Evolutionary conservation across 1,140 invertebrate species (phyloP).

Genomic region (Dendroctonus ponderosae): DNA sequence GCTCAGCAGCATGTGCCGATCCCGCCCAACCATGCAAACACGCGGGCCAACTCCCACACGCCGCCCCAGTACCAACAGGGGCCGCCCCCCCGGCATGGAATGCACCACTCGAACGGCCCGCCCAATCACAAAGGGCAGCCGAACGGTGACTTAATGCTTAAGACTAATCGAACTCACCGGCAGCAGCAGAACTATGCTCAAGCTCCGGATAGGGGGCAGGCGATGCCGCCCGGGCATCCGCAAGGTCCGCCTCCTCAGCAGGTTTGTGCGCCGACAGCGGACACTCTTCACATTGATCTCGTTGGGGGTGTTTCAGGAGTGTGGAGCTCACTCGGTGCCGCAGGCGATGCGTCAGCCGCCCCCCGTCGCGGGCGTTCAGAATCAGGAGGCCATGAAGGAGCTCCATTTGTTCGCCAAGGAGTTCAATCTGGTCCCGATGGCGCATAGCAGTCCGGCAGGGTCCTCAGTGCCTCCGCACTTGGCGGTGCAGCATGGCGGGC

Average conservation of each 20-base stretch:
- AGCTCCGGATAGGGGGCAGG: constrained; percentile 33
- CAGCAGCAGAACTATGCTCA: constrained; percentile 18
- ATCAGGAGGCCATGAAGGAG: constrained; percentile 47
- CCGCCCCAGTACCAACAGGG: constrained; percentile 45
- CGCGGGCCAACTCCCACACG: constrained; percentile 41
- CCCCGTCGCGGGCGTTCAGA: constrained; percentile 47
- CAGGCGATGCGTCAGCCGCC: constrained; percentile 40
- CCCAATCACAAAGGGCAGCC: constrained; percentile 38
- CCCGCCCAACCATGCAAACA: constrained; percentile 8
- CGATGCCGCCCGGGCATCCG: constrained; percentile 14
- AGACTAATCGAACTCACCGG: constrained; percentile 36
- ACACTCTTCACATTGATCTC: too few relatives aligned
- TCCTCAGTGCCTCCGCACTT: constrained; percentile 16
- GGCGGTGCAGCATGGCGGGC: constrained; percentile 15
- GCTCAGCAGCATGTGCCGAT: constrained; percentile 22
- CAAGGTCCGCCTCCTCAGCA: constrained; percentile 46
- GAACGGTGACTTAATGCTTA: constrained; percentile 39
- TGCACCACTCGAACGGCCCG: constrained; percentile 19
- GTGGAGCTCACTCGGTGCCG: too few relatives aligned
- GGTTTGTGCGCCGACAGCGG: constrained; percentile 14
- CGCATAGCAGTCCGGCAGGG: neutral
- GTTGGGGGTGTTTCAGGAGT: too few relatives aligned
- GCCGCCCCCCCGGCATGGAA: constrained; percentile 30
- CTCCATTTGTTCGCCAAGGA: constrained; percentile 56
- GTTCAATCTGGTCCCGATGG: constrained; percentile 52